Evolutionary conservation across 64 coral and sea anemone genomes (phyloP).

Genomic region (Actinia equina): DNA sequence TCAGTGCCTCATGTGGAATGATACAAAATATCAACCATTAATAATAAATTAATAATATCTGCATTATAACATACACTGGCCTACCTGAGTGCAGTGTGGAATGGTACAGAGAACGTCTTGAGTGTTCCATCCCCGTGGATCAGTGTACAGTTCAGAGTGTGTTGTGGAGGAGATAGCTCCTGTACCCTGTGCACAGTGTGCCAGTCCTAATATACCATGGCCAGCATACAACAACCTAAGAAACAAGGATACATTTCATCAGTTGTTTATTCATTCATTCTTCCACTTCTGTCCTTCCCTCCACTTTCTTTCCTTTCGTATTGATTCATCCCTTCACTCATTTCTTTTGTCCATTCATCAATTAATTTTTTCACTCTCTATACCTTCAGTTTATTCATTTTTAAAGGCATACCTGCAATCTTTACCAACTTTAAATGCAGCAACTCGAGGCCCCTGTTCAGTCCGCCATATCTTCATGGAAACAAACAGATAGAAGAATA

Average conservation of each 20-base stretch:
- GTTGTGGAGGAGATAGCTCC: conserved; percentile 64
- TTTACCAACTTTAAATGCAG: conserved; percentile 94
- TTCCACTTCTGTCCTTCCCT: not conserved
- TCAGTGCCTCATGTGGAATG: too few species aligned
- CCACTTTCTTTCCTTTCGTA: not conserved
- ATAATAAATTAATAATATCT: not conserved
- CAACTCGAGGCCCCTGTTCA: conserved; percentile 91
- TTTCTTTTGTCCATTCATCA: not conserved
- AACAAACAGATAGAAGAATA: not conserved
- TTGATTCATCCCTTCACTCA: not conserved
- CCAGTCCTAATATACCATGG: conserved; percentile 87
- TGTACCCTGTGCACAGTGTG: conserved; percentile 86
- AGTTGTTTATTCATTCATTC: not conserved
- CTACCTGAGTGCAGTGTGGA: conserved; percentile 89
- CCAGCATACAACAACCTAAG: conserved; percentile 90
- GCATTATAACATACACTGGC: too few species aligned
- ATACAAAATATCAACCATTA: not conserved
- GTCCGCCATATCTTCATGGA: conserved; percentile 83
- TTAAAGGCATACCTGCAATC: conserved; percentile 63
- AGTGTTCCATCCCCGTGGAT: conserved; percentile 85
- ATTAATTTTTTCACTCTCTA: too few species aligned
- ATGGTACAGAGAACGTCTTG: conserved; percentile 82
- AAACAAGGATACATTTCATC: not conserved
- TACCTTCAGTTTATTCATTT: too few species aligned
- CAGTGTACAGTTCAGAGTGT: conserved; percentile 87